Base-by-base conservation (phyloP, 2,888 invertebrate species). In the Thymelicus acteon region DNA sequence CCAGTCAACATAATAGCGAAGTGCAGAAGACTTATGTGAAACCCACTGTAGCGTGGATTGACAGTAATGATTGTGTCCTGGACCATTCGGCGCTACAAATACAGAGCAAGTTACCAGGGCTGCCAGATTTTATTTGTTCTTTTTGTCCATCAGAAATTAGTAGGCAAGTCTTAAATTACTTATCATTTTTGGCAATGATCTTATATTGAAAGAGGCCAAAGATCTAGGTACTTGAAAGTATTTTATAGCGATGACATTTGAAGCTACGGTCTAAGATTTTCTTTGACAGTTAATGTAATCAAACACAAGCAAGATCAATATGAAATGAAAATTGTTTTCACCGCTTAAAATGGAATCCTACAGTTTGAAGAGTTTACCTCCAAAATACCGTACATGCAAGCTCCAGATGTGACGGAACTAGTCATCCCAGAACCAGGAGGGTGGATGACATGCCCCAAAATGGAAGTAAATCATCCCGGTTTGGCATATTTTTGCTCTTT, bases 371-470 rank as follows among this genome's bases (percentile, higher is more conserved):
- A 10, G 12, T 48, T 54, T 47, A 39, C 44, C 48, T 57, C 61
- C 62, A 71, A 73, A 47, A 75, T 60, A 72, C 48, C 69, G 40
- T 78, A 78, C 79, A 84, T 82, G 83, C 75, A 72, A 78, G 74
- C 73, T 58, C 44, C 74, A 60, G 73, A 76, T 72, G 67, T 57
- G 19, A 24, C 60, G 7, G 54, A 68, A 54, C 44, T 68, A 31
- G 31, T 68, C 44, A 7, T 68, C 31, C 24, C 37, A 12, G 67
- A 68, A 8, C 69, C 64, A 71, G 75, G 72, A 67, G 73, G 78
- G 77, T 89, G 91, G 90, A 90, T 90, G 91, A 62, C 81, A n/a
- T 88, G 89, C 72, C 91, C 91, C 1, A 75, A 76, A 37, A 69
- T 75, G 7, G 68, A 79, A 1, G 77, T 73, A 2, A 76, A 80